A percentile compares a stretch with the other conserved stretches of the same genome.
These are phyloP conservation scores for Macrosteles quadrilineatus DNA, from an alignment of 1,140 invertebrate genomes.

Conservation along the genomic window DNA sequence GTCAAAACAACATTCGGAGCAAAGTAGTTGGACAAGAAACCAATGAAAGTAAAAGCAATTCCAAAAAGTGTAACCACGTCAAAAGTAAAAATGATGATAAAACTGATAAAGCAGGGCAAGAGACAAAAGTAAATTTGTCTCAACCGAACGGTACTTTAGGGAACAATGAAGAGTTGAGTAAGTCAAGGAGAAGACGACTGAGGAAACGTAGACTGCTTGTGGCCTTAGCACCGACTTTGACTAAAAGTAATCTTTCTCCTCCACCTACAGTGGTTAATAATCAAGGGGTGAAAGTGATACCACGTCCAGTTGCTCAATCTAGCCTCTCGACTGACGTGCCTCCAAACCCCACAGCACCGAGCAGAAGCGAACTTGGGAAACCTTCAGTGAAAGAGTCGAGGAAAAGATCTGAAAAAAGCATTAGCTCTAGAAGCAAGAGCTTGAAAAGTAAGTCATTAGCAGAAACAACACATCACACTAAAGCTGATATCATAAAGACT, in stretches of 20 bases:
- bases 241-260: background rate
- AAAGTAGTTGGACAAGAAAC: background rate
- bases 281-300: background rate
- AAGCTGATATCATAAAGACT: background rate
- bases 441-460: slow-evolving; percentile 1
- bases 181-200: background rate
- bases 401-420: background rate
- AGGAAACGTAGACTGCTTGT: slow-evolving; percentile 5
- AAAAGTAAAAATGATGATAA: background rate
- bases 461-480: background rate
- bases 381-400: background rate
- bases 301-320: background rate
- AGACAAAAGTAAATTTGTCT: background rate
- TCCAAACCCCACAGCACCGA: background rate
- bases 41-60: background rate
- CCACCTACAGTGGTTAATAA: background rate
- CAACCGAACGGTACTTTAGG: background rate
- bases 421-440: background rate
- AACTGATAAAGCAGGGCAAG: background rate
- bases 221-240: background rate
- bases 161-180: slow-evolving; percentile 1
- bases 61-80: background rate
- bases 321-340: background rate
- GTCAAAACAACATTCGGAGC: background rate
- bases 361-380: background rate